Evolutionary conservation across 2,888 invertebrate species (phyloP).

Genomic region (Drosophila diplacantha): DNA sequence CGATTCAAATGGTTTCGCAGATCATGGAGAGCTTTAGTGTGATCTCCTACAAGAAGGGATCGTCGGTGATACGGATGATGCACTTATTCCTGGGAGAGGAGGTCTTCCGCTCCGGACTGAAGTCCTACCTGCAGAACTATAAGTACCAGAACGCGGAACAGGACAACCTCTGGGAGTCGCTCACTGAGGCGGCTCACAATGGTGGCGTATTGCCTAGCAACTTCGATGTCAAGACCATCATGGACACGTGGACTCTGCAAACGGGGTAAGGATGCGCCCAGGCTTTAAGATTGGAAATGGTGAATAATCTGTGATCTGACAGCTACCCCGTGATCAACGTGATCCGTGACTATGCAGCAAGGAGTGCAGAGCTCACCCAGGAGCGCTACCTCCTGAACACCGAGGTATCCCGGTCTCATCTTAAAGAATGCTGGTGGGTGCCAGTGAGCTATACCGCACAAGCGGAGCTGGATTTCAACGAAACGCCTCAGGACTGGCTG

Average conservation of each 20-base stretch:
- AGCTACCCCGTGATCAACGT: slow-evolving; percentile 86
- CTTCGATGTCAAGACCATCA: slow-evolving; percentile 83
- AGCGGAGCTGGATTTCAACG: slow-evolving; percentile 78
- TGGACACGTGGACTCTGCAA: slow-evolving; percentile 92
- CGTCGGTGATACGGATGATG: slow-evolving; percentile 94
- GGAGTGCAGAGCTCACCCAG: slow-evolving; percentile 81
- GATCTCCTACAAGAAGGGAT: slow-evolving; percentile 90
- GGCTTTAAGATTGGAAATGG: slow-evolving; percentile 69
- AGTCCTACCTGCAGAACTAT: slow-evolving; percentile 82
- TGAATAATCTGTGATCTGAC: neutral
- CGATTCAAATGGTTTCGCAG: slow-evolving; percentile 84
- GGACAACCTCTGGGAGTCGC: slow-evolving; percentile 87
- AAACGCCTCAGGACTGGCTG: slow-evolving; percentile 80
- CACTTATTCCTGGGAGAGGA: slow-evolving; percentile 89
- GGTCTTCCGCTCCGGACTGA: slow-evolving; percentile 83
- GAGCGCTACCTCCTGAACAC: slow-evolving; percentile 77
- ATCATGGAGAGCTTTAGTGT: slow-evolving; percentile 89
- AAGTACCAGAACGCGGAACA: slow-evolving; percentile 87
- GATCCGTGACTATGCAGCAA: slow-evolving; percentile 80
- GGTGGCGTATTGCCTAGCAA: slow-evolving; percentile 78
- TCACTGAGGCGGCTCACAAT: slow-evolving; percentile 81
- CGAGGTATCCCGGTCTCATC: slow-evolving; percentile 23
- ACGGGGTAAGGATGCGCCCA: slow-evolving; percentile 72
- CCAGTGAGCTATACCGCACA: slow-evolving; percentile 81
- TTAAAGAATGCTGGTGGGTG: slow-evolving; percentile 81